Percentiles rank a stretch among this genome's conserved stretches.
Evolutionary conservation across 2,888 invertebrate species (phyloP).

Genomic region (Itoplectis maculator): DNA sequence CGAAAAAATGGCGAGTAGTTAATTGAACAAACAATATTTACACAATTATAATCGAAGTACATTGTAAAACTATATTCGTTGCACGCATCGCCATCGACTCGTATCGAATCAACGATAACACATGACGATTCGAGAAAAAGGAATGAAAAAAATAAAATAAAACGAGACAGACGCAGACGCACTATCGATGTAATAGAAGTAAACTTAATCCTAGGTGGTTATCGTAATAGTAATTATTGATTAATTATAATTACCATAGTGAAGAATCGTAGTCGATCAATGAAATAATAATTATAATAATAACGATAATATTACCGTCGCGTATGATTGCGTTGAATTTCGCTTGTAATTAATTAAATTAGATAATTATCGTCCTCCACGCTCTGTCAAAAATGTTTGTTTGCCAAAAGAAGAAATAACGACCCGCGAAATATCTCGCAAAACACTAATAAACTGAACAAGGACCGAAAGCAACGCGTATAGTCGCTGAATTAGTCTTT

Average conservation of each 20-base stretch:
- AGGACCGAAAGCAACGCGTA: conserved; percentile 24
- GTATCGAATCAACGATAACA: conserved; percentile 57
- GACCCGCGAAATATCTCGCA: neutral
- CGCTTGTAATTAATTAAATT: conserved; percentile 49
- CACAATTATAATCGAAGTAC: conserved; percentile 48
- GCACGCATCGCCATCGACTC: conserved; percentile 58
- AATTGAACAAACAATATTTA: conserved; percentile 20
- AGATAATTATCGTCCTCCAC: conserved; percentile 53
- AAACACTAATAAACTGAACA: neutral
- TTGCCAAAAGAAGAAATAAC: conserved; percentile 1
- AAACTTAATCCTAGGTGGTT: conserved; percentile 56
- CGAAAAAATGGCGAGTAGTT: conserved; percentile 11
- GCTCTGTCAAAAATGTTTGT: conserved; percentile 29
- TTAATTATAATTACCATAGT: conserved; percentile 56
- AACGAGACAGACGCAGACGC: conserved; percentile 40
- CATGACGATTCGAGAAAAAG: conserved; percentile 14
- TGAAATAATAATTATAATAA: conserved; percentile 26
- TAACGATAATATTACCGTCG: conserved; percentile 30
- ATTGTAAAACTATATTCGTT: conserved; percentile 52
- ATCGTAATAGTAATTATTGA: conserved; percentile 60
- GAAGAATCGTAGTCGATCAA: conserved; percentile 36
- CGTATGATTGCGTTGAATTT: conserved; percentile 39
- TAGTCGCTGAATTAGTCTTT: conserved; percentile 50
- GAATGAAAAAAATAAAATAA: conserved; percentile 10
- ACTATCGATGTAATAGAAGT: conserved; percentile 64